A percentile compares a stretch with the other conserved stretches of the same genome.
phyloP scores from a whole-genome alignment of 1,140 invertebrate genomes.

The Oncopodura yosiiana region DNA sequence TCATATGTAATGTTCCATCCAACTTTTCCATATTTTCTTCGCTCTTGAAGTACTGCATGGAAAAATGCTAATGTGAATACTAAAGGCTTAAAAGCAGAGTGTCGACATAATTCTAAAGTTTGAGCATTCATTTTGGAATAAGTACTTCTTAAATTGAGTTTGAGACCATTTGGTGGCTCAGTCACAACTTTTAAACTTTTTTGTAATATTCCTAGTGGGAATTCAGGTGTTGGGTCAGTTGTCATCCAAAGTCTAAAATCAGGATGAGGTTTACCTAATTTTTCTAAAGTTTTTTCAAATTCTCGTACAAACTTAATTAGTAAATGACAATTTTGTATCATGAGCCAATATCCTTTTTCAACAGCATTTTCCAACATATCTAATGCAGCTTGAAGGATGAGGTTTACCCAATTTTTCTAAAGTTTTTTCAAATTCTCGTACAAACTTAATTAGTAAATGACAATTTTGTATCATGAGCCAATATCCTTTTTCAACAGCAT shows the following conservation, averaged over 20 bases:
- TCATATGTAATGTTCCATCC: slow-evolving; percentile 89
- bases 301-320: slow-evolving; percentile 64
- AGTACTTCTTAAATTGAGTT: slow-evolving; percentile 76
- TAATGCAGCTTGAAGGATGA: slow-evolving; percentile 51
- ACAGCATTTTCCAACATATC: slow-evolving; percentile 60
- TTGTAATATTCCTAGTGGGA: slow-evolving; percentile 81
- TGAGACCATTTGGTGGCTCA: slow-evolving; percentile 78
- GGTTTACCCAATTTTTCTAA: background rate
- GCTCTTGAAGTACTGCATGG: slow-evolving; percentile 79
- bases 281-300: slow-evolving; percentile 71
- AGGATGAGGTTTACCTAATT: slow-evolving; percentile 65
- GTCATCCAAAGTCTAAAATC: slow-evolving; percentile 88
- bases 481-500: background rate
- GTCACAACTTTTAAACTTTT: slow-evolving; percentile 75
- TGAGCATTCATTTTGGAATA: slow-evolving; percentile 69
- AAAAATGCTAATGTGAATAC: slow-evolving; percentile 81
- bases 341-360: slow-evolving; percentile 71
- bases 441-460: slow-evolving; percentile 69
- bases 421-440: slow-evolving; percentile 66
- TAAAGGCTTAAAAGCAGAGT: slow-evolving; percentile 62
- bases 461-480: slow-evolving; percentile 42
- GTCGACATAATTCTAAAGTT: slow-evolving; percentile 58
- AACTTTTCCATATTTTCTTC: slow-evolving; percentile 82
- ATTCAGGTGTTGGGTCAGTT: slow-evolving; percentile 69
- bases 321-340: slow-evolving; percentile 83